Percentiles rank a stretch among this genome's conserved stretches.
These are phyloP conservation scores for Amphiprion ocellaris DNA, from an alignment of 2,113 vertebrate genomes.

Conservation along the genomic window DNA sequence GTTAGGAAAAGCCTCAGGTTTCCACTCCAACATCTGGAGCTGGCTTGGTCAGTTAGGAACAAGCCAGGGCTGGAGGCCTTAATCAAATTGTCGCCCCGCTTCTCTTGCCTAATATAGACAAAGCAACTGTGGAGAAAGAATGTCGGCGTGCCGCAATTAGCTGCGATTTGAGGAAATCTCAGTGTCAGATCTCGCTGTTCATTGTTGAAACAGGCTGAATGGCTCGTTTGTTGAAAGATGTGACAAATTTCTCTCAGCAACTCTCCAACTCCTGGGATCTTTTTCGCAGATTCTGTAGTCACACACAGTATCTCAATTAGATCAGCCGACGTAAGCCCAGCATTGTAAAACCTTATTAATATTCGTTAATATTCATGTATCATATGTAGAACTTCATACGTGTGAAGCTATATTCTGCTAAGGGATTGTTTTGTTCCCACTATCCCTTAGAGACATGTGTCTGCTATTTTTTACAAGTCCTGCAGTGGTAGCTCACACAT, in stretches of 20 bases:
- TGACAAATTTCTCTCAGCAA: constrained; percentile 14
- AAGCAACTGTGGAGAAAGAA: constrained; percentile 45
- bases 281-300: background rate
- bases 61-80: constrained; percentile 48
- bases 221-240: constrained; percentile 24
- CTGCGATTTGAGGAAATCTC: constrained; percentile 25
- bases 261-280: background rate
- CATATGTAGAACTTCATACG: constrained; percentile 4
- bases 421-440: constrained; percentile 1
- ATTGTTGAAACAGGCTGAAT: constrained; percentile 7
- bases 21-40: constrained; percentile 73
- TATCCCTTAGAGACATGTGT: constrained; percentile 15
- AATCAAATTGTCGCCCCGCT: constrained; percentile 47
- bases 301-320: background rate
- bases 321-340: constrained; percentile 3
- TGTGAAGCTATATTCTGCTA: background rate
- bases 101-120: constrained; percentile 73
- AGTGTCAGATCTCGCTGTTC: background rate
- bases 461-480: constrained; percentile 46
- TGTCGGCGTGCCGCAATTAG: constrained; percentile 10
- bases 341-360: background rate
- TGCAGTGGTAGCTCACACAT: constrained; percentile 46
- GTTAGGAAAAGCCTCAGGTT: constrained; percentile 59
- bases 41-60: constrained; percentile 36
- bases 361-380: constrained; percentile 9